Base-by-base conservation (phyloP, 2,888 invertebrate genomes). In the Agriotes lineatus region DNA sequence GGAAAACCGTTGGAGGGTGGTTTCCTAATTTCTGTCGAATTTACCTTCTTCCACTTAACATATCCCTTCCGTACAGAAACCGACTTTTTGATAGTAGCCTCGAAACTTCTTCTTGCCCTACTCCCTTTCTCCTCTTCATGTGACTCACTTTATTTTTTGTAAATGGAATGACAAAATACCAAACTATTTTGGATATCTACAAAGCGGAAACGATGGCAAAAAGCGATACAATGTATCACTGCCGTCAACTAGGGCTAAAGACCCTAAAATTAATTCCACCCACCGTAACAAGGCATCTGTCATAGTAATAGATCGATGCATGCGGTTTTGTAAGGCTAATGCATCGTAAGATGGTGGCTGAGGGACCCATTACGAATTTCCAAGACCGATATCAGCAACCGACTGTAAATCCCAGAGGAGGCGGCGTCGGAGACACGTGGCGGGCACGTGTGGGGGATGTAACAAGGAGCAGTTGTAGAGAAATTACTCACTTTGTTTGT, bases 301-400 rank as follows among this genome's bases (percentile, higher is more conserved):
- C 71, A 72, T 71, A 70, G 69, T 74, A 74, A 73, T 74, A 73
- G 70, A 74, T 74, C 69, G 73, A 58, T 62, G 66, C 66, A 63
- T 68, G 73, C 66, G 72, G 71, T 70, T 73, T 66, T 67, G 69
- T 67, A 67, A 66, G 69, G 58, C 67, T 74, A 74, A 74, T 73
- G 72, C 67, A 52, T 61, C 30, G 66, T 67, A 71, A 72, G 72
- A 74, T 71, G 71, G 70, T 70, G 70, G 69, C 71, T 69, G 68
- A 68, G 74, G 74, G 74, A 74, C 68, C 69, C 73, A 72, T 74
- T 74, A 72, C 66, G 54, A 57, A 58, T 56, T 58, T 66, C 44
- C 66, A 48, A 37, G 65, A 65, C 62, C 61, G 68, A 63, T 71
- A 72, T 71, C 72, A 68, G 64, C 56, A 64, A 66, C 57, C 25